phyloP scores from a whole-genome alignment of 1,140 invertebrate genomes.

The Bacillus rossius region DNA sequence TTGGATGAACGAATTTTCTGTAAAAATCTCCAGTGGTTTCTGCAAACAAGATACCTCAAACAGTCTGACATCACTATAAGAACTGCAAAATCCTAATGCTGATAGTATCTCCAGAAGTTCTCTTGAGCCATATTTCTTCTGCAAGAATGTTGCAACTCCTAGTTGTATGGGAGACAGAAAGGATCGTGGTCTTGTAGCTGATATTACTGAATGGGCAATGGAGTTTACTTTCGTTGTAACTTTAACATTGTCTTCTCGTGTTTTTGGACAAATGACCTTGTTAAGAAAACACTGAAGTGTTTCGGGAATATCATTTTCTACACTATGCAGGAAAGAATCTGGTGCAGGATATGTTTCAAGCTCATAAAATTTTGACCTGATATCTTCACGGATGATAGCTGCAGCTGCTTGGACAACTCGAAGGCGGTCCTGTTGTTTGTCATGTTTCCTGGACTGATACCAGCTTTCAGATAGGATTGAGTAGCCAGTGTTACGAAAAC shows the following conservation, averaged over 20 bases:
- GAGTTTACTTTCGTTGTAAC: constrained; percentile 3
- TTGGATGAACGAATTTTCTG: constrained; percentile 22
- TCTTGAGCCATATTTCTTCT: constrained; percentile 26
- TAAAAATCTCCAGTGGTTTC: constrained; percentile 15
- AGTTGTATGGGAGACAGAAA: constrained; percentile 30
- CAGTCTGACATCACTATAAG: constrained; percentile 19
- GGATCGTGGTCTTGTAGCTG: constrained; percentile 30
- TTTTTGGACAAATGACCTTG: constrained; percentile 1
- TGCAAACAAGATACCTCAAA: constrained; percentile 22
- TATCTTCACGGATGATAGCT: constrained; percentile 35
- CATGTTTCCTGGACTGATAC: constrained; percentile 18
- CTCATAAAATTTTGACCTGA: constrained; percentile 28
- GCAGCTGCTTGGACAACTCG: constrained; percentile 32
- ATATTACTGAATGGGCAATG: constrained; percentile 36
- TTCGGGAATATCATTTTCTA: too few relatives aligned
- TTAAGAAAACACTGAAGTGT: neutral
- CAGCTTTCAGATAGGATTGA: constrained; percentile 24
- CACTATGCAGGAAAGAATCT: neutral
- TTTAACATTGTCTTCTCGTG: neutral
- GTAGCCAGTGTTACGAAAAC: constrained; percentile 23
- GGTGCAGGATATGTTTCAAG: constrained; percentile 31
- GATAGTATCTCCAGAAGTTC: constrained; percentile 20
- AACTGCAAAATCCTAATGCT: constrained; percentile 24
- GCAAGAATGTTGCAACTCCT: constrained; percentile 18
- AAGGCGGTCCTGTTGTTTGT: constrained; percentile 18